Evolutionary conservation across 2,888 invertebrate species (phyloP), one percentile per base, ranked within the genome.

Genomic region (Geophilus truncorum): DNA sequence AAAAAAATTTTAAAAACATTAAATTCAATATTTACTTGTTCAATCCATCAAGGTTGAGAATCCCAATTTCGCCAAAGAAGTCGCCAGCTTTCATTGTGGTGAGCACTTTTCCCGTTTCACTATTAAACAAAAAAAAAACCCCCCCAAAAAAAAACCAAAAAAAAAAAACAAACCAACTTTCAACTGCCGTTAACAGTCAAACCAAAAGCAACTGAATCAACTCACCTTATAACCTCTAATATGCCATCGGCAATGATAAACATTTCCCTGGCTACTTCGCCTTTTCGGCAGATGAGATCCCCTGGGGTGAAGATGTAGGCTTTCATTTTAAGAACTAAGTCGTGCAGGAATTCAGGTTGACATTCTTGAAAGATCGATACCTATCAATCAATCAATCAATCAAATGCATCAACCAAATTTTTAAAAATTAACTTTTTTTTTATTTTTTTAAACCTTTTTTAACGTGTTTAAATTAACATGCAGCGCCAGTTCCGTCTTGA

Each of bases 261-360:
- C 97, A 98, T 98, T 88, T 98, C 97, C 83, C 97, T 90, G 0
- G 97, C 97, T 23, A 96, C 94, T 88, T 96, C 93, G 85, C 95
- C 97, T 89, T 97, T 95, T 51, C 97, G 91, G 86, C 97, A 97
- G 86, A 98, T 97, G 82, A 97, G 93, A 88, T 98, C 97, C 25
- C 97, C 97, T 0, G 97, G 97, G 28, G 97, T 98, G 88, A 98
- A 98, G 87, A 98, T 98, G 87, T 96, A 97, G 7, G 97, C 97
- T 88, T 95, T 95, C 97, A 98, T 98, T 89, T 98, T 98, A 83
- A 98, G 90, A 82, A 98, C 97, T 84, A 98, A 90, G 87, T 98
- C 97, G 87, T 97, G 96, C 4, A 98, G 91, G 87, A 98, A 98
- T 88, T 97, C 97, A 0, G 97, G 97, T 87, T 97, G 96, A 87